Evolutionary conservation across 2,113 vertebrate species (phyloP).

Genomic region (Channa argus): DNA sequence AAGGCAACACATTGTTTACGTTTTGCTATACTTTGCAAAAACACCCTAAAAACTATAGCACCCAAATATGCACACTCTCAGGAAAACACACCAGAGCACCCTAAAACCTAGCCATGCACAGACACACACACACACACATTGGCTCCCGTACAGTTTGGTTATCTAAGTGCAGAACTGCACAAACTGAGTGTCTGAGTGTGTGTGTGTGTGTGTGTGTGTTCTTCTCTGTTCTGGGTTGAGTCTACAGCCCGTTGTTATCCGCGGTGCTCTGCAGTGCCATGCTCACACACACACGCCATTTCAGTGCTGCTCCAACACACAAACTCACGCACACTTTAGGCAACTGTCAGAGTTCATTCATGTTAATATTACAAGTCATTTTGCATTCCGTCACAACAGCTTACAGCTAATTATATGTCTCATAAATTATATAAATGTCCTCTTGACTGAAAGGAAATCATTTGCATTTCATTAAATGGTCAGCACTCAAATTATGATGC

Average conservation of each 20-base stretch:
- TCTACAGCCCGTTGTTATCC: slow-evolving; percentile 68
- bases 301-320: slow-evolving; percentile 28
- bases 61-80: not conserved
- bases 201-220: too few relatives aligned
- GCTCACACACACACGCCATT: slow-evolving; percentile 46
- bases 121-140: not conserved
- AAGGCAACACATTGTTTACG: too few relatives aligned
- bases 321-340: slow-evolving; percentile 51
- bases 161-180: slow-evolving; percentile 9
- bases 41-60: too few relatives aligned
- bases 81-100: not conserved
- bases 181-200: not conserved
- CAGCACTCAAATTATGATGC: slow-evolving; percentile 44
- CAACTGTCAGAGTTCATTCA: slow-evolving; percentile 73
- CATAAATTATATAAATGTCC: slow-evolving; percentile 74
- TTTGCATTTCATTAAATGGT: slow-evolving; percentile 68
- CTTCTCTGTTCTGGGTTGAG: slow-evolving; percentile 2
- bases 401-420: slow-evolving; percentile 77
- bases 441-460: slow-evolving; percentile 57
- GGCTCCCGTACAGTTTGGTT: not conserved
- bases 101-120: not conserved
- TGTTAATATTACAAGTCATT: slow-evolving; percentile 74
- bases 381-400: slow-evolving; percentile 75
- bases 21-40: too few relatives aligned
- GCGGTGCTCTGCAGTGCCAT: slow-evolving; percentile 59